These are phyloP conservation scores for Lycorma delicatula DNA, from an alignment of 1,140 invertebrate species.

Conservation along the genomic window DNA sequence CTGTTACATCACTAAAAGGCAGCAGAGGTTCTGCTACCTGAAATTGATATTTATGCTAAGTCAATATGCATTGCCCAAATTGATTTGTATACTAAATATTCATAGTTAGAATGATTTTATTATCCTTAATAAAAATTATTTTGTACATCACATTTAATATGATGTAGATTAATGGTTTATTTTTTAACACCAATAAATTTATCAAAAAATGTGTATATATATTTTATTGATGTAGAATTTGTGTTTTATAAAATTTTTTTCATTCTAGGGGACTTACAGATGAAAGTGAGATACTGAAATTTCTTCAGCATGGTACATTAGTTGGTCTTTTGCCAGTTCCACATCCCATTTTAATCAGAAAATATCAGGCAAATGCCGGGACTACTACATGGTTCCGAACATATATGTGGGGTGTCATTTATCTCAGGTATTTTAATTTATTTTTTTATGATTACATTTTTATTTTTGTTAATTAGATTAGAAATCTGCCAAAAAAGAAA, in stretches of 20 bases:
- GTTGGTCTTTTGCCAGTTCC: conserved; percentile 97
- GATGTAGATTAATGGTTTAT: too few species aligned
- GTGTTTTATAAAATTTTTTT: not conserved
- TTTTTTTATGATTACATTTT: conserved; percentile 1
- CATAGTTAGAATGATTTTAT: too few species aligned
- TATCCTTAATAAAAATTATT: too few species aligned
- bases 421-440: conserved; percentile 63
- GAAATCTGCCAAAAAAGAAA: not conserved
- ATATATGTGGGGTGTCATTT: conserved; percentile 99
- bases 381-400: conserved; percentile 99
- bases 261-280: conserved; percentile 88
- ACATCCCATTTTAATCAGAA: conserved; percentile 96
- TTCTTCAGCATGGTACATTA: conserved; percentile 96
- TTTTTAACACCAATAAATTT: too few species aligned
- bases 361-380: conserved; percentile 96
- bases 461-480: conserved; percentile 7
- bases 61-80: too few species aligned
- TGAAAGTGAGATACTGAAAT: conserved; percentile 98
- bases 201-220: too few species aligned
- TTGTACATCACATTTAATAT: too few species aligned
- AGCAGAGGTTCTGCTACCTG: too few species aligned
- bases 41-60: too few species aligned
- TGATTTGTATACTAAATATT: too few species aligned
- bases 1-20: too few species aligned
- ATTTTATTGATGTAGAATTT: too few species aligned